Evolutionary conservation across 1,140 invertebrate genomes (phyloP).

Genomic region (Drosophila persimilis): DNA sequence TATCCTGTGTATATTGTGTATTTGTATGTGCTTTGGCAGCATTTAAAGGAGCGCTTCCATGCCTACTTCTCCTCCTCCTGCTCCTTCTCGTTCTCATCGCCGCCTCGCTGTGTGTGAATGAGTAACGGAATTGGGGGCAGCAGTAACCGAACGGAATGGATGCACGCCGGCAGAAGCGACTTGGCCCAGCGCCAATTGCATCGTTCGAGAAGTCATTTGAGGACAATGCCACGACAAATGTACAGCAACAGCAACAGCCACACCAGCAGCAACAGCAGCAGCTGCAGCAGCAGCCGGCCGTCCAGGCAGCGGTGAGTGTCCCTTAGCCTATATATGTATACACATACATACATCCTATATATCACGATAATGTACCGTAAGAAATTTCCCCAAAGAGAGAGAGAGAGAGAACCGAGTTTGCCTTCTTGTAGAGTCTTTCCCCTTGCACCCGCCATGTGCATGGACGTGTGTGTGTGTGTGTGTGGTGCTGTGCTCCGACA

Average conservation of each 20-base stretch:
- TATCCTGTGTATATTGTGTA: no score
- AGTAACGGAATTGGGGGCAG: slow-evolving; percentile 30
- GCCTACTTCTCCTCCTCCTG: slow-evolving; percentile 9
- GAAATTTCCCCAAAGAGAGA: no score
- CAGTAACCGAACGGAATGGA: slow-evolving; percentile 61
- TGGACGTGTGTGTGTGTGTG: neutral
- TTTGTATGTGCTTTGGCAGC: slow-evolving; percentile 14
- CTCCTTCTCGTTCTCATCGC: no score
- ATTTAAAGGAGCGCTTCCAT: slow-evolving; percentile 38
- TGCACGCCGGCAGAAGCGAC: slow-evolving; percentile 86
- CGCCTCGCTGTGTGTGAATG: slow-evolving; percentile 10
- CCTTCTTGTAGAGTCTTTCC: no score
- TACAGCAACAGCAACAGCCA: slow-evolving; percentile 40
- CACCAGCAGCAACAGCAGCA: slow-evolving; percentile 34
- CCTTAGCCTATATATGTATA: slow-evolving; percentile 38
- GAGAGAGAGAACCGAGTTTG: no score
- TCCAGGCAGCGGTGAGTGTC: slow-evolving; percentile 42
- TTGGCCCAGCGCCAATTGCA: slow-evolving; percentile 95
- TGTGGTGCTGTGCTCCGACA: neutral
- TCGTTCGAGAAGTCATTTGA: slow-evolving; percentile 96
- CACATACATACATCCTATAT: neutral
- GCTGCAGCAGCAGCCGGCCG: slow-evolving; percentile 32
- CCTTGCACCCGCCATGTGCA: no score
- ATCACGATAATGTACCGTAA: neutral
- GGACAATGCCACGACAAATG: slow-evolving; percentile 84